A percentile compares a stretch with the other conserved stretches of the same genome.
Conservation (phyloP, 1,140 invertebrate species). For the Drosophila teissieri region DNA sequence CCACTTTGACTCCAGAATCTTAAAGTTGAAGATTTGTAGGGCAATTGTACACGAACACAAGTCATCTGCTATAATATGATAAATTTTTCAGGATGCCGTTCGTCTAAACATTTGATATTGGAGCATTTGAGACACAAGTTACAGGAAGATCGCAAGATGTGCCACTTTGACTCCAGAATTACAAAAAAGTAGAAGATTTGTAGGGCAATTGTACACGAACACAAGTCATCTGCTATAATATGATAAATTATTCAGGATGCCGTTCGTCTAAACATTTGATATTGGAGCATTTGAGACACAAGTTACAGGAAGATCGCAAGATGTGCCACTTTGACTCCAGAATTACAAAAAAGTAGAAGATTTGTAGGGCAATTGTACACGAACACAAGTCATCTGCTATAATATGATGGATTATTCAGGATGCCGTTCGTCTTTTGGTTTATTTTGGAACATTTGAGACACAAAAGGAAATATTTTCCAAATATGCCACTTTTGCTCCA, state of each 20-base stretch:
- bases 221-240: constrained; percentile 13
- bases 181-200: neutral
- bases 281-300: constrained; percentile 41
- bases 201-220: neutral
- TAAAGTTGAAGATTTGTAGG: too few relatives aligned
- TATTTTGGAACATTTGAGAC: constrained; percentile 37
- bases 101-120: constrained; percentile 2
- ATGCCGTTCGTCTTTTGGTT: constrained; percentile 30
- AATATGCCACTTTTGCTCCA: constrained; percentile 21
- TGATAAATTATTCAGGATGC: constrained; percentile 25
- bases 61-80: constrained; percentile 12
- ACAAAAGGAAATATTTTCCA: constrained; percentile 1
- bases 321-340: constrained; percentile 19
- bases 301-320: neutral
- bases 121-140: constrained; percentile 37
- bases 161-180: constrained; percentile 16
- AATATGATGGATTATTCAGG: constrained; percentile 22
- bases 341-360: neutral
- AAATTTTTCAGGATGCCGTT: constrained; percentile 35
- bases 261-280: constrained; percentile 11
- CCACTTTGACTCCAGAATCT: constrained; percentile 30
- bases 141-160: neutral
- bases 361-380: neutral
- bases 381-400: constrained; percentile 6
- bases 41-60: neutral